phyloP scores from a whole-genome alignment of 2,113 vertebrate species.

The Proterorhinus semilunaris region DNA sequence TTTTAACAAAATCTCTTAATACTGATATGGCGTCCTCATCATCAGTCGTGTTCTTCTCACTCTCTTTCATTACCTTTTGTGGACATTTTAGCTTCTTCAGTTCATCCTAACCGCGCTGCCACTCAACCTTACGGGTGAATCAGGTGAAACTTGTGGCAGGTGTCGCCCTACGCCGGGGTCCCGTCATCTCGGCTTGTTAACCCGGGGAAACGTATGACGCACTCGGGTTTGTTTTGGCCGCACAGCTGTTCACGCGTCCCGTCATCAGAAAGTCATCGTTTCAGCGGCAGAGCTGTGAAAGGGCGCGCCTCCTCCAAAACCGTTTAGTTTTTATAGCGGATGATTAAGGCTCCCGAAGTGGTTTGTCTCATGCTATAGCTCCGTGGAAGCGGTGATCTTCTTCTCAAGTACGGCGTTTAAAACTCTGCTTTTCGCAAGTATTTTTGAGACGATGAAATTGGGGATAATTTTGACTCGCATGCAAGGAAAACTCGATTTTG shows the following conservation, averaged over 20 bases:
- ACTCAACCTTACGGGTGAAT: slow-evolving; percentile 27
- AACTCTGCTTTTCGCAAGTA: too few species aligned
- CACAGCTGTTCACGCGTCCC: slow-evolving; percentile 47
- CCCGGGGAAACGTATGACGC: slow-evolving; percentile 57
- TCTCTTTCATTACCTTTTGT: too few species aligned
- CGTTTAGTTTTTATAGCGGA: background rate
- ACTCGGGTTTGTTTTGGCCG: slow-evolving; percentile 64
- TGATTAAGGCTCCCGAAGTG: slow-evolving; percentile 2
- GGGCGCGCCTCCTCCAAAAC: background rate
- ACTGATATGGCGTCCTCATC: too few species aligned
- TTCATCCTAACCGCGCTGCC: too few species aligned
- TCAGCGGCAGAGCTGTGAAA: slow-evolving; percentile 11
- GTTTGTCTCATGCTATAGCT: background rate
- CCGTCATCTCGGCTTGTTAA: slow-evolving; percentile 65
- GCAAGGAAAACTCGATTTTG: background rate
- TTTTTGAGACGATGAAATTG: background rate
- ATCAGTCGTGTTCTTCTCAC: too few species aligned
- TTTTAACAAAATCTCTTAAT: too few species aligned
- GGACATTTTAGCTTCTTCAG: too few species aligned
- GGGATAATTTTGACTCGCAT: background rate
- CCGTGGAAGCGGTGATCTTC: background rate
- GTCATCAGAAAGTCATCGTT: slow-evolving; percentile 17
- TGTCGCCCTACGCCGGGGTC: slow-evolving; percentile 31
- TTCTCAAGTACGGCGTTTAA: too few species aligned
- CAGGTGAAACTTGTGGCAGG: slow-evolving; percentile 63